phyloP scores from a whole-genome alignment of 1,140 invertebrate genomes.

The Atta cephalotes region DNA sequence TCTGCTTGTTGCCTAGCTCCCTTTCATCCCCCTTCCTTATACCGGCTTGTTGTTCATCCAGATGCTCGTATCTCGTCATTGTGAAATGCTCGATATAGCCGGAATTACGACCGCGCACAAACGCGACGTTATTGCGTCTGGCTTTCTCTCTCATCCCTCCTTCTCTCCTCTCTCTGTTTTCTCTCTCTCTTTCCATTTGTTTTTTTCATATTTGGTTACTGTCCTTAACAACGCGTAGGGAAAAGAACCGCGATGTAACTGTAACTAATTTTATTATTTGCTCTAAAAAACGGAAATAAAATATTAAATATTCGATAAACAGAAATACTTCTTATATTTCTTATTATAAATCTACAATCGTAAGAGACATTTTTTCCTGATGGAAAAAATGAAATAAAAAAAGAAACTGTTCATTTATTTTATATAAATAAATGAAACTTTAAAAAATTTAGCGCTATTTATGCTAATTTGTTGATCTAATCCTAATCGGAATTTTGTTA shows the following conservation, averaged over 20 bases:
- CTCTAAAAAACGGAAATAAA: neutral
- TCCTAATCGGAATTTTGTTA: too few relatives aligned
- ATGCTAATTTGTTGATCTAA: too few relatives aligned
- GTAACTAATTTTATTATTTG: constrained; percentile 8
- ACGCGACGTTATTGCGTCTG: constrained; percentile 53
- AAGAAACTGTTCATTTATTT: neutral
- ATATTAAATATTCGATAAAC: neutral
- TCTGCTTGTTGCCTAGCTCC: constrained; percentile 49
- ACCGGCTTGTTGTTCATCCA: constrained; percentile 57
- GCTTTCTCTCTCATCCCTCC: neutral
- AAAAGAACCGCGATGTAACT: constrained; percentile 26
- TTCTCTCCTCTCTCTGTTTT: neutral
- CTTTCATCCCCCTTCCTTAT: constrained; percentile 54
- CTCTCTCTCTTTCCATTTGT: constrained; percentile 5
- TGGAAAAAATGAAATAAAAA: neutral
- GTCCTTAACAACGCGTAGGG: constrained; percentile 18
- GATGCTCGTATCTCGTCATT: constrained; percentile 61
- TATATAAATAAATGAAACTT: neutral
- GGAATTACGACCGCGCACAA: constrained; percentile 59
- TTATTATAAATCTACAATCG: neutral
- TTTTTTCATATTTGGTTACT: neutral
- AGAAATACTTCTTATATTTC: neutral
- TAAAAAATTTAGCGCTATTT: too few relatives aligned
- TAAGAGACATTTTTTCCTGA: neutral
- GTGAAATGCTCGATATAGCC: constrained; percentile 52